phyloP scores from a whole-genome alignment of 2,113 vertebrate species.

The Pangasianodon hypophthalmus region DNA sequence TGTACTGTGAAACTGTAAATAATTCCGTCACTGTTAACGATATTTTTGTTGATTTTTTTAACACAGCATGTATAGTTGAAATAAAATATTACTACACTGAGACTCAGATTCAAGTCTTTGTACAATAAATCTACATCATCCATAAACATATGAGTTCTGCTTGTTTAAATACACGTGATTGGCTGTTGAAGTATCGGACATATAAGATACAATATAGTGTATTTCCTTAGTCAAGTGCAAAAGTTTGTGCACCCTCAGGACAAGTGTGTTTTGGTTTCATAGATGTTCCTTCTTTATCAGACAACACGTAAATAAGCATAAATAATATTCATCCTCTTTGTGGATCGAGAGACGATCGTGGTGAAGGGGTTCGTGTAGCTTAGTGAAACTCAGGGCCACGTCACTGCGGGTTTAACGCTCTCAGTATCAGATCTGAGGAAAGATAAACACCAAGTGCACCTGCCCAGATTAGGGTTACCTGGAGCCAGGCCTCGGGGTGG shows the following conservation, averaged over 20 bases:
- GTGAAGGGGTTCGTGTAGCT: background rate
- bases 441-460: background rate
- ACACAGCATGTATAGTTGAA: conserved; percentile 99
- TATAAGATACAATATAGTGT: no score
- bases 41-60: conserved; percentile 81
- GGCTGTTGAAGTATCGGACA: no score
- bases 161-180: no score
- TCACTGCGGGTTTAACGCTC: background rate
- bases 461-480: background rate
- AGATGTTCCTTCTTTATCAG: background rate
- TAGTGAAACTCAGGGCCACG: background rate
- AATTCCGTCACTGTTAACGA: conserved; percentile 85
- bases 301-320: no score
- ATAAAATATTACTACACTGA: conserved; percentile 94
- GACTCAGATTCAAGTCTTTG: background rate
- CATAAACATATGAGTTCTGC: background rate
- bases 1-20: conserved; percentile 99
- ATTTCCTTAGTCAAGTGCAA: background rate
- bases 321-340: background rate
- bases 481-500: background rate
- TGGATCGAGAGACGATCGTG: background rate
- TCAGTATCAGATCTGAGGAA: no score
- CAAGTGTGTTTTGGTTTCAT: background rate
- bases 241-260: background rate
- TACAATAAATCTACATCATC: background rate